A percentile compares a stretch with the other conserved stretches of the same genome.
phyloP scores from a whole-genome alignment of 2,113 vertebrate genomes.

The Thamnophis sirtalis region DNA sequence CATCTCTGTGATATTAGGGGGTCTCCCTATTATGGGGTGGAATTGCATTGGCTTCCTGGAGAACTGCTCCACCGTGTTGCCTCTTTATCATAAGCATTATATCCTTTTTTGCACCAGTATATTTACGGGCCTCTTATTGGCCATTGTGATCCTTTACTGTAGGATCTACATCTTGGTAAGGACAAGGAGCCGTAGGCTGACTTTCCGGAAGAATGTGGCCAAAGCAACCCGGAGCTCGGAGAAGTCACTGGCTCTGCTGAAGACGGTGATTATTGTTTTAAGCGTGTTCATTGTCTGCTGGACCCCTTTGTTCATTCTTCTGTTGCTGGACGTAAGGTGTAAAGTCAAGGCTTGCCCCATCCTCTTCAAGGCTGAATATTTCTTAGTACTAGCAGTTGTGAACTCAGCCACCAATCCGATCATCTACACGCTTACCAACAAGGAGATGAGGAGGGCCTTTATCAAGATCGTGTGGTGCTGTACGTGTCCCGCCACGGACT shows the following conservation, averaged over 20 bases:
- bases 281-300: slow-evolving; percentile 96
- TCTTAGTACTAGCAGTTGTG: slow-evolving; percentile 91
- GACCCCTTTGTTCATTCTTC: slow-evolving; percentile 94
- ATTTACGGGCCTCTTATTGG: slow-evolving; percentile 88
- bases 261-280: slow-evolving; percentile 95
- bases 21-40: slow-evolving; percentile 93
- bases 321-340: slow-evolving; percentile 92
- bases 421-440: slow-evolving; percentile 96
- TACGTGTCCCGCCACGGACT: slow-evolving; percentile 67
- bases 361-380: slow-evolving; percentile 92
- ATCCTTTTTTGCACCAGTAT: slow-evolving; percentile 97
- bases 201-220: slow-evolving; percentile 85
- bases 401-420: slow-evolving; percentile 98
- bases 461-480: slow-evolving; percentile 85
- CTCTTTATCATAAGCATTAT: slow-evolving; percentile 97
- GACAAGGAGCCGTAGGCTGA: slow-evolving; percentile 87
- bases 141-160: slow-evolving; percentile 92
- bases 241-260: slow-evolving; percentile 92
- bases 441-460: slow-evolving; percentile 96
- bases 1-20: slow-evolving; percentile 83
- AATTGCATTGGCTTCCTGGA: slow-evolving; percentile 83
- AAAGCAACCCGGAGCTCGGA: slow-evolving; percentile 87
- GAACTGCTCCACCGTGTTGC: slow-evolving; percentile 89
- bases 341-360: slow-evolving; percentile 80
- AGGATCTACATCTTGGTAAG: slow-evolving; percentile 92